phyloP scores from a whole-genome alignment of 2,113 vertebrate genomes.

The Falco punctatus region DNA sequence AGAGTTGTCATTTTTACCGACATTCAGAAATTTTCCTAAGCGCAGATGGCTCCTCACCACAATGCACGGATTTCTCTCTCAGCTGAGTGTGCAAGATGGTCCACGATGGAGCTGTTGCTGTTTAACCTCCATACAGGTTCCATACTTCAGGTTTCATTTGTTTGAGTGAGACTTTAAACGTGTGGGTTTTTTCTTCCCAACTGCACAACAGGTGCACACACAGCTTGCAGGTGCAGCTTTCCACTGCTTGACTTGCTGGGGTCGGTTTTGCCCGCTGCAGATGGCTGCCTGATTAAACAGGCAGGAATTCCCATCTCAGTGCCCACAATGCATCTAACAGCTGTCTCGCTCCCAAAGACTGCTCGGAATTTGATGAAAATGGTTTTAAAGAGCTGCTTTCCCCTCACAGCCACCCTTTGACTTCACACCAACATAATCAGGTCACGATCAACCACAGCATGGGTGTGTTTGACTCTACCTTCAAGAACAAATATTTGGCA shows the following conservation, averaged over 20 bases:
- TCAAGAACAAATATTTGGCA: neutral
- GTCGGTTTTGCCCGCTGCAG: neutral
- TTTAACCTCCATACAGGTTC: neutral
- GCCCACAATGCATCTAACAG: conserved; percentile 6
- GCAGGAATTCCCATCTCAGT: conserved; percentile 13
- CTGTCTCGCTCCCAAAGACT: neutral
- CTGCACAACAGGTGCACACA: accelerated
- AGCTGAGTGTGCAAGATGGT: neutral
- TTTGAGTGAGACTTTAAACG: neutral
- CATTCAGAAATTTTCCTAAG: neutral
- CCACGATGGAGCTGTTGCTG: neutral
- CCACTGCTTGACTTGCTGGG: neutral
- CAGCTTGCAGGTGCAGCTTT: neutral
- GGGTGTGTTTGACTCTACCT: neutral
- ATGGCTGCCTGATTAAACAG: conserved; percentile 13
- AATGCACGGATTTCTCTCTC: neutral
- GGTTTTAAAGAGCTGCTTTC: neutral
- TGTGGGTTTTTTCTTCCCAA: neutral
- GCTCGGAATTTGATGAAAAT: neutral
- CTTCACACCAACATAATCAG: neutral
- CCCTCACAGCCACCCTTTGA: neutral
- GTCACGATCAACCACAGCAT: neutral
- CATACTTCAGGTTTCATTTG: neutral
- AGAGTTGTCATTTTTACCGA: neutral
- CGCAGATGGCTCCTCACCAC: neutral